Conservation (phyloP, 2,113 vertebrate species). For the Dasyprocta punctata region DNA sequence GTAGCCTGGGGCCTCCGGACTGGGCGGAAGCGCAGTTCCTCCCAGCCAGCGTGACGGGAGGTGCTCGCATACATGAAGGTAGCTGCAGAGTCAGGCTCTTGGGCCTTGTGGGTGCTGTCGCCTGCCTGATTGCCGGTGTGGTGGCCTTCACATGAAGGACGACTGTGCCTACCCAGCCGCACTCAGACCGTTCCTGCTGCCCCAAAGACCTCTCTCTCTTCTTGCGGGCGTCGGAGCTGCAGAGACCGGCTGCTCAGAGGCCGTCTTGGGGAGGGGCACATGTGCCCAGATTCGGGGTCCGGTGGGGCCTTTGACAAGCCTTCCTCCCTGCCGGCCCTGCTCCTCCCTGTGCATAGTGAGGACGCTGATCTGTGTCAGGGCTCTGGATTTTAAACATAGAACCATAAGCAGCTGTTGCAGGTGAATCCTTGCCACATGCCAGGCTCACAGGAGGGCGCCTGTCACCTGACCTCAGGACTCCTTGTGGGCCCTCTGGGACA, state of each 20-base stretch:
- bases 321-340: no score
- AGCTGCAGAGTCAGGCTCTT: not conserved
- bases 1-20: not conserved
- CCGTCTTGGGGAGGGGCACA: no score
- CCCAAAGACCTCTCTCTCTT: not conserved
- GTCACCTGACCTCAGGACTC: not conserved
- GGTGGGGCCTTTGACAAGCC: not conserved
- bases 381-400: no score
- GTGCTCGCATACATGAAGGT: accelerated
- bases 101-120: not conserved
- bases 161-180: not conserved
- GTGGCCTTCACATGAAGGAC: not conserved
- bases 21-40: not conserved
- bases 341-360: not conserved
- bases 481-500: not conserved
- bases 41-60: no score
- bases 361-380: not conserved
- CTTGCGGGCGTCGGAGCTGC: not conserved
- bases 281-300: not conserved
- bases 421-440: no score
- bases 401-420: no score
- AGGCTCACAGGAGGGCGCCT: not conserved
- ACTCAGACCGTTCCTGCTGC: not conserved
- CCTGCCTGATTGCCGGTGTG: not conserved
- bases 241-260: not conserved